These are phyloP conservation scores for Merluccius polli DNA, from an alignment of 2,797 vertebrate species.

Conservation along the genomic window DNA sequence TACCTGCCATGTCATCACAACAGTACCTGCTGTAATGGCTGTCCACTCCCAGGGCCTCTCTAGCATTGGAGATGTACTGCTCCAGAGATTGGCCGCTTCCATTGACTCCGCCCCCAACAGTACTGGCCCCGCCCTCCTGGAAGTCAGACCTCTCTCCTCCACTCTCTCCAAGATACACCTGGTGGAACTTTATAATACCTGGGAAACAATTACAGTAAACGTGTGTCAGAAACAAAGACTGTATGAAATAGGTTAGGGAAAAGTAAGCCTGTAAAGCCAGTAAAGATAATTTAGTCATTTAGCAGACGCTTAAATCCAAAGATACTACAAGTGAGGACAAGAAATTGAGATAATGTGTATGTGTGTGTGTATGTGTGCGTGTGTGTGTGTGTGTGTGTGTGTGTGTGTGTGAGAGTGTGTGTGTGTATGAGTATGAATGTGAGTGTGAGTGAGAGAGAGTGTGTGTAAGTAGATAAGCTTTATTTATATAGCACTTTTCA, in stretches of 20 bases:
- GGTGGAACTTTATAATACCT: conserved; percentile 94
- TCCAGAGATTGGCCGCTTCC: conserved; percentile 71
- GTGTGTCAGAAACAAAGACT: not conserved
- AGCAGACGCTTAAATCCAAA: not conserved
- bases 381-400: too few relatives aligned
- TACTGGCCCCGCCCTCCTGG: conserved; percentile 56
- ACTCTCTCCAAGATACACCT: conserved; percentile 82
- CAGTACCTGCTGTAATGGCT: conserved; percentile 81
- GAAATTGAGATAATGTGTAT: not conserved
- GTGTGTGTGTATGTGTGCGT: not conserved
- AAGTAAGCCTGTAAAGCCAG: not conserved
- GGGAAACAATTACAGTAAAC: conserved; percentile 12
- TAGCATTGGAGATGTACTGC: conserved; percentile 79
- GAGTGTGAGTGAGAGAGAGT: not conserved
- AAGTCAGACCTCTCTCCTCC: conserved; percentile 51
- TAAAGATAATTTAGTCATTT: not conserved
- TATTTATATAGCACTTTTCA: too few relatives aligned
- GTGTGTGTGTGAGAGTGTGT: too few relatives aligned
- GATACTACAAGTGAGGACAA: not conserved
- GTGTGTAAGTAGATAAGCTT: too few relatives aligned
- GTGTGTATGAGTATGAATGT: not conserved
- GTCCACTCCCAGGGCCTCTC: conserved; percentile 87
- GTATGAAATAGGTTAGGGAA: not conserved
- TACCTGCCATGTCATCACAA: not conserved
- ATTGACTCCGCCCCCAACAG: conserved; percentile 48